Evolutionary conservation across 2,888 invertebrate genomes (phyloP).

Genomic region (Oscheius sp.): DNA sequence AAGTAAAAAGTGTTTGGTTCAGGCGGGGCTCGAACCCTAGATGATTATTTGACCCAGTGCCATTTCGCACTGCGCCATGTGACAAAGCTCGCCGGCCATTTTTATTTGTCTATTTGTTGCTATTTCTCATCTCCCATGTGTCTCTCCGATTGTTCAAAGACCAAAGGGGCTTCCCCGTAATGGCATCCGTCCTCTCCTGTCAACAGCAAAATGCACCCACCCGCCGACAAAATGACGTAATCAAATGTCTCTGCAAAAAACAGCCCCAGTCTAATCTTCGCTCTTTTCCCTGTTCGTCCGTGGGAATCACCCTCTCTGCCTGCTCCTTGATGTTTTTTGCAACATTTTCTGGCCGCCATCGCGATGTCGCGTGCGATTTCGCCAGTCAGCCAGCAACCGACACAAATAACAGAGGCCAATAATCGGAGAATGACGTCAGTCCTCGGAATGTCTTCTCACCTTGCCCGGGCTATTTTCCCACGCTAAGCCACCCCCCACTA

Average conservation of each 20-base stretch:
- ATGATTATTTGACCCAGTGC: no score
- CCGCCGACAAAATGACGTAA: background rate
- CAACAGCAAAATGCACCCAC: no score
- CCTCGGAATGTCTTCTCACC: slow-evolving; percentile 39
- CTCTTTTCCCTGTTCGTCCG: slow-evolving; percentile 9
- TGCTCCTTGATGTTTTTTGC: slow-evolving; percentile 1
- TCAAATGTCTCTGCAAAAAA: background rate
- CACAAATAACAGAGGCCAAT: slow-evolving; percentile 35
- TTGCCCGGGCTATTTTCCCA: slow-evolving; percentile 39
- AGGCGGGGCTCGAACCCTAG: no score
- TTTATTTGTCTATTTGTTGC: no score
- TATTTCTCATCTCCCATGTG: no score
- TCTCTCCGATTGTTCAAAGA: no score
- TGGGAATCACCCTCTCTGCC: slow-evolving; percentile 29
- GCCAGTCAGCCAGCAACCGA: background rate
- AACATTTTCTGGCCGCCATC: background rate
- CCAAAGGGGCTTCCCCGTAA: no score
- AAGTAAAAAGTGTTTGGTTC: no score
- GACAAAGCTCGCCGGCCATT: no score
- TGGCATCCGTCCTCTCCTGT: no score
- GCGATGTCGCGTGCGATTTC: slow-evolving; percentile 19
- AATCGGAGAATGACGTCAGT: slow-evolving; percentile 35
- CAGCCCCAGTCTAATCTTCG: background rate
- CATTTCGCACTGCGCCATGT: no score
- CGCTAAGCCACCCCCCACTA: background rate